Percentiles rank a stretch among this genome's conserved stretches.
phyloP scores from a whole-genome alignment of 2,888 invertebrate genomes.

The Drosophila paranaensis region DNA sequence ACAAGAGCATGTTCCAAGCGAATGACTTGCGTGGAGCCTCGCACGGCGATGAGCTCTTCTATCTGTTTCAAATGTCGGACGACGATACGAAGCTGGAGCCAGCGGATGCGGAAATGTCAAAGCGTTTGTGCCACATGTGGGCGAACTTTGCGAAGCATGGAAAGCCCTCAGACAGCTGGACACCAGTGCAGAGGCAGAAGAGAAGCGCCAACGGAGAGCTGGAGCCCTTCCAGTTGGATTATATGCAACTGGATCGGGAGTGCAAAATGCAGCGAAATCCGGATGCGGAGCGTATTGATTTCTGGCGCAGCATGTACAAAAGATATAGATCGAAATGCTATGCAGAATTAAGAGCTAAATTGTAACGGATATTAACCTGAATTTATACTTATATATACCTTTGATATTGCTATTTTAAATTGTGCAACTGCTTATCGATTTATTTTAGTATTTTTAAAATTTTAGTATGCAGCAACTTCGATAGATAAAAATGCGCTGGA shows the following conservation, averaged over 20 bases:
- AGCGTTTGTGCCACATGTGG: constrained; percentile 87
- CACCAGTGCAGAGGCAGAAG: constrained; percentile 60
- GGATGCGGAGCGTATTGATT: constrained; percentile 78
- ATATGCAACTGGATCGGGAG: constrained; percentile 76
- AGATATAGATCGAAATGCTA: constrained; percentile 71
- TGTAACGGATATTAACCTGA: constrained; percentile 40
- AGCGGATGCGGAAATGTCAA: constrained; percentile 80
- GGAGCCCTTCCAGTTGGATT: constrained; percentile 70
- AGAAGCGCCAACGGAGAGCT: constrained; percentile 17
- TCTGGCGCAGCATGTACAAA: constrained; percentile 82
- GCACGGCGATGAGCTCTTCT: constrained; percentile 88
- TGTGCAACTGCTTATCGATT: not conserved
- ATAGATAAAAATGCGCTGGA: not conserved
- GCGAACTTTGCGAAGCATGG: constrained; percentile 88
- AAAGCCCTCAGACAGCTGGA: constrained; percentile 84
- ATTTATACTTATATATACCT: not conserved
- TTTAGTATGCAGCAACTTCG: not conserved
- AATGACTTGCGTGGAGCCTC: constrained; percentile 86
- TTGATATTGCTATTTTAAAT: constrained; percentile 1
- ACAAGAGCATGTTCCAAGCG: constrained; percentile 85
- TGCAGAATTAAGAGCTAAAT: constrained; percentile 63
- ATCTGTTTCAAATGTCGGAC: constrained; percentile 85
- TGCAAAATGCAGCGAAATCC: constrained; percentile 78
- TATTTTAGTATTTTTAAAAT: not conserved
- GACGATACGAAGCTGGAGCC: constrained; percentile 51